phyloP scores from a whole-genome alignment of 2,113 vertebrate genomes.

The Clarias batrachus region DNA sequence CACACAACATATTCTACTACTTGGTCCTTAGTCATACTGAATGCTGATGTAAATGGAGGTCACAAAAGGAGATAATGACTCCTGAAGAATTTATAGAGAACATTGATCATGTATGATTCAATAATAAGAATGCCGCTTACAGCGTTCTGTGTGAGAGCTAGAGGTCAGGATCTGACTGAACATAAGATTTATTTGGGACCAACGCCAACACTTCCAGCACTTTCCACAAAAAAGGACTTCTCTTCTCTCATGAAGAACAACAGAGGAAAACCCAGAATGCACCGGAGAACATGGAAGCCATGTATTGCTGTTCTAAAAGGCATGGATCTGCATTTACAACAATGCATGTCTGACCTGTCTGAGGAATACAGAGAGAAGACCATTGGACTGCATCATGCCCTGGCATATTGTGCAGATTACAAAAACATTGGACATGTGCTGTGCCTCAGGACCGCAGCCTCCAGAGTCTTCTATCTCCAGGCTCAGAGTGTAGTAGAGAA shows the following conservation, averaged over 20 bases:
- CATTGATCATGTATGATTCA: background rate
- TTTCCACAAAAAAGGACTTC: background rate
- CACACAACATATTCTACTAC: background rate
- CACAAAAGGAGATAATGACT: background rate
- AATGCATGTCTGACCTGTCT: background rate
- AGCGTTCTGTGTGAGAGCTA: too few relatives aligned
- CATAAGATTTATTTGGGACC: too few relatives aligned
- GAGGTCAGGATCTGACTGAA: too few relatives aligned
- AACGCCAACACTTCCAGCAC: background rate
- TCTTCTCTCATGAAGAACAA: background rate
- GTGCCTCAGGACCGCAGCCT: background rate
- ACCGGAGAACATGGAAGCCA: background rate
- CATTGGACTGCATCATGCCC: background rate
- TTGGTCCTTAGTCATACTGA: background rate
- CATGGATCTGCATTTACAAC: background rate
- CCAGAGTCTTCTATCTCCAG: background rate
- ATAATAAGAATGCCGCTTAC: background rate
- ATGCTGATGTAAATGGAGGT: background rate
- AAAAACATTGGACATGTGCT: background rate
- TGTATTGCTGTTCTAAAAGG: background rate
- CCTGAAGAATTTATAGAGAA: background rate
- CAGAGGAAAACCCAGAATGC: background rate
- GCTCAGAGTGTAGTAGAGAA: background rate
- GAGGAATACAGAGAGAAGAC: background rate
- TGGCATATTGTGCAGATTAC: background rate